phyloP scores from a whole-genome alignment of 2,888 invertebrate species.

The Aethes cnicana region DNA sequence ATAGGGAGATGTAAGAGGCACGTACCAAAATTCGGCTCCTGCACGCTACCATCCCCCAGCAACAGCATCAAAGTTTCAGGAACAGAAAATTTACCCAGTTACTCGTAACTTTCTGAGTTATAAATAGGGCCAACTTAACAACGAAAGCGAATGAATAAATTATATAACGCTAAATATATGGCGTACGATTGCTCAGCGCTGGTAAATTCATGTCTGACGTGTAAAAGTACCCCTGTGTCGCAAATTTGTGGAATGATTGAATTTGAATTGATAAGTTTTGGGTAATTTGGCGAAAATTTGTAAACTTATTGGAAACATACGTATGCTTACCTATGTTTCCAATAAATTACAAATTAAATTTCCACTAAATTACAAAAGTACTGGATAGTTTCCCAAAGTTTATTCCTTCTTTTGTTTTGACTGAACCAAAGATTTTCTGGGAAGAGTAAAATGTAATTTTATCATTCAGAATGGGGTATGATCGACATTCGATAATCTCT shows the following conservation, averaged over 20 bases:
- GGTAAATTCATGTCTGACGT: too few species aligned
- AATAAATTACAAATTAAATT: too few species aligned
- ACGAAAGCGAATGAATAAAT: constrained; percentile 44
- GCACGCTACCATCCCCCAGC: constrained; percentile 38
- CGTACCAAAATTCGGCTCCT: constrained; percentile 36
- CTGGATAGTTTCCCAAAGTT: too few species aligned
- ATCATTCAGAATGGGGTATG: too few species aligned
- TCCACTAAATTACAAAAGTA: too few species aligned
- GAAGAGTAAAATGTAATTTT: too few species aligned
- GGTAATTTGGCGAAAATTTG: constrained; percentile 7
- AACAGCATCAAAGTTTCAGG: constrained; percentile 44
- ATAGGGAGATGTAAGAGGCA: constrained; percentile 26
- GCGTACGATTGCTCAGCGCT: constrained; percentile 40
- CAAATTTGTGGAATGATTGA: too few species aligned
- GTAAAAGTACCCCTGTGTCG: too few species aligned
- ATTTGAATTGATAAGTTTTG: constrained; percentile 18
- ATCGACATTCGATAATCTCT: too few species aligned
- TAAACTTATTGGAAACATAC: constrained; percentile 5
- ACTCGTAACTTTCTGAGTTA: constrained; percentile 40
- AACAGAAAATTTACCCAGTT: constrained; percentile 37
- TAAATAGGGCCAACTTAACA: constrained; percentile 39
- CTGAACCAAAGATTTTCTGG: too few species aligned
- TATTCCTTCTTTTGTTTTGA: too few species aligned
- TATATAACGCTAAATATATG: constrained; percentile 47
- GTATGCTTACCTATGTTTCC: too few species aligned